Evolutionary conservation across 2,888 invertebrate genomes (phyloP).

Genomic region (Isoperla grammatica): DNA sequence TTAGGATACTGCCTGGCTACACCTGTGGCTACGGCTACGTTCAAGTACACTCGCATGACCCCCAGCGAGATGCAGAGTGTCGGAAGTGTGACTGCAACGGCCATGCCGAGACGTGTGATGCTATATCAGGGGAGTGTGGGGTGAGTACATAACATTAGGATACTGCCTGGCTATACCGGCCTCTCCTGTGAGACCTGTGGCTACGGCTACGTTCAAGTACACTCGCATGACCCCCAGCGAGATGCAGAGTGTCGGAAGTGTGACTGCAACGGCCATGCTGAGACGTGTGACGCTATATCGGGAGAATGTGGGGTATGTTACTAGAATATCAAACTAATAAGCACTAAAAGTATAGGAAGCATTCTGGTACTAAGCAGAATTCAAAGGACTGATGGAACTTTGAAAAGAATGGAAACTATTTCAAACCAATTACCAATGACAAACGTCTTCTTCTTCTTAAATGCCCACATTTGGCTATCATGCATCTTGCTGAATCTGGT

Average conservation of each 20-base stretch:
- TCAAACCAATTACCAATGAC: no score
- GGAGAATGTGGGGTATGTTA: constrained; percentile 63
- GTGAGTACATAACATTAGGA: no score
- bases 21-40: constrained; percentile 72
- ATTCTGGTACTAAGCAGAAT: no score
- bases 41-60: constrained; percentile 49
- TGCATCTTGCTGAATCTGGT: no score
- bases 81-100: constrained; percentile 86
- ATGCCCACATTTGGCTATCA: no score
- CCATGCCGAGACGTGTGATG: constrained; percentile 77
- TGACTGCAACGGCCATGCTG: constrained; percentile 84
- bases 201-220: constrained; percentile 64
- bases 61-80: constrained; percentile 57
- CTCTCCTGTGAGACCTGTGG: constrained; percentile 80
- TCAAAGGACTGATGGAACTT: no score
- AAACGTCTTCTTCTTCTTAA: no score
- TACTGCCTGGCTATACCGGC: no score
- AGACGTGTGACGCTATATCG: constrained; percentile 68
- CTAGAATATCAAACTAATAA: no score
- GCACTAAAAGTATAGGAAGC: no score
- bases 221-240: constrained; percentile 42
- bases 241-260: constrained; percentile 76
- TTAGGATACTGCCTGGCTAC: no score
- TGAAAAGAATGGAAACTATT: no score
- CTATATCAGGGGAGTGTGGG: constrained; percentile 64